Evolutionary conservation across 1,140 invertebrate species (phyloP).

Genomic region (Pristionchus pacificus): DNA sequence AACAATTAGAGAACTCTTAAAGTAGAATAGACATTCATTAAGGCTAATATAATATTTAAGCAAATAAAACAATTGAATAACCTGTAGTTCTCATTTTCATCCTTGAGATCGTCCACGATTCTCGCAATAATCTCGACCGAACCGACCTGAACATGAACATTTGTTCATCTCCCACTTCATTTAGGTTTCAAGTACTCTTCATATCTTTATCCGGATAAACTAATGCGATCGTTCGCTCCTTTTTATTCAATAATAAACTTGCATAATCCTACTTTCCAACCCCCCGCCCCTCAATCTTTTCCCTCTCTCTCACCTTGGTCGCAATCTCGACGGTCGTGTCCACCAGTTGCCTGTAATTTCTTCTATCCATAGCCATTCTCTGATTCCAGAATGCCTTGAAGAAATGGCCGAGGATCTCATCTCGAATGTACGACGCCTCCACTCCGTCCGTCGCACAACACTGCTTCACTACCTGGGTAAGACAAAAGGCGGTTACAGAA

Average conservation of each 20-base stretch:
- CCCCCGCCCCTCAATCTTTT: too few relatives aligned
- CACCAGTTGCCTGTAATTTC: constrained; percentile 94
- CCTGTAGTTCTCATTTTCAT: constrained; percentile 97
- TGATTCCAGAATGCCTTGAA: constrained; percentile 98
- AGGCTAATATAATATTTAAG: too few relatives aligned
- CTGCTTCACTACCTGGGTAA: constrained; percentile 88
- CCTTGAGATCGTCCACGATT: constrained; percentile 97
- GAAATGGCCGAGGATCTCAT: constrained; percentile 96
- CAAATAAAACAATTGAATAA: constrained; percentile 2
- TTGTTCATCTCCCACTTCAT: neutral
- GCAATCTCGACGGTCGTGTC: constrained; percentile 99
- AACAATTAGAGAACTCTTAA: too few relatives aligned
- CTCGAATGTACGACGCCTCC: constrained; percentile 96
- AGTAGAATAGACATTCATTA: too few relatives aligned
- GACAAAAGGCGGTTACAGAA: neutral
- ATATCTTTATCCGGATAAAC: too few relatives aligned
- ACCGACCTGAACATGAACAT: constrained; percentile 67
- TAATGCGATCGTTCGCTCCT: too few relatives aligned
- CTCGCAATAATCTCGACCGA: constrained; percentile 96
- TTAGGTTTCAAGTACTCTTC: too few relatives aligned
- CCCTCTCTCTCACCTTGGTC: constrained; percentile 81
- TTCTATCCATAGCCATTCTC: constrained; percentile 91
- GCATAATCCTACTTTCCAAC: too few relatives aligned
- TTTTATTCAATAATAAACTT: too few relatives aligned
- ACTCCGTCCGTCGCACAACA: constrained; percentile 99